Conservation (phyloP, 2,888 invertebrate species). For the Stictocephala bisonia region DNA sequence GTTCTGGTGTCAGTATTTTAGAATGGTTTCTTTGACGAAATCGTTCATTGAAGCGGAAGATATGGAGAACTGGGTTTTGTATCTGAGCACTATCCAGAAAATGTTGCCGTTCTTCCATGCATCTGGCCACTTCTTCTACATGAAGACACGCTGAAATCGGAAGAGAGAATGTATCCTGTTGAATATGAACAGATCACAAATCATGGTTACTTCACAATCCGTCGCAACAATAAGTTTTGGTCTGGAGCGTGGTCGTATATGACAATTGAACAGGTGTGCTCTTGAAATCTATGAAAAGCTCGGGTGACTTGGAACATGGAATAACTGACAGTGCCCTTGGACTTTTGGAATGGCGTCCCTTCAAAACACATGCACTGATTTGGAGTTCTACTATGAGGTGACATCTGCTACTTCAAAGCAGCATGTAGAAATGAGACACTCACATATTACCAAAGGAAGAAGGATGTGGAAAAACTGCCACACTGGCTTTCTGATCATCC, state of each 20-base stretch:
- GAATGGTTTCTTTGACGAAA: conserved; percentile 59
- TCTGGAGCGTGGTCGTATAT: conserved; percentile 50
- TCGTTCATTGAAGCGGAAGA: conserved; percentile 61
- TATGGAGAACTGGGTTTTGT: conserved; percentile 59
- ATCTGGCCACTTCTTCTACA: conserved; percentile 62
- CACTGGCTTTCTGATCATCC: conserved; percentile 55
- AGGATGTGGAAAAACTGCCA: conserved; percentile 53
- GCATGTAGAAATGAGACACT: conserved; percentile 54
- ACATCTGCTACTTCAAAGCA: conserved; percentile 49
- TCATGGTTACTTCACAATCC: conserved; percentile 48
- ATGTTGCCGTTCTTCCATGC: conserved; percentile 63
- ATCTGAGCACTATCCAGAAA: conserved; percentile 58
- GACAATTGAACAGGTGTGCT: conserved; percentile 61
- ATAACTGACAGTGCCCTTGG: conserved; percentile 54
- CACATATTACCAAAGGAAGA: conserved; percentile 53
- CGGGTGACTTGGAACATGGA: conserved; percentile 53
- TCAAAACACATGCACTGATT: conserved; percentile 52
- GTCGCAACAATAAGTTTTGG: conserved; percentile 49
- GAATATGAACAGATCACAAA: conserved; percentile 56
- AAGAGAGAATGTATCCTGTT: conserved; percentile 53
- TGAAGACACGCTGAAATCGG: conserved; percentile 62
- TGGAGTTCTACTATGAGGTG: conserved; percentile 52
- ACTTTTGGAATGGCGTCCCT: conserved; percentile 54
- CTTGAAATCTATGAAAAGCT: conserved; percentile 59
- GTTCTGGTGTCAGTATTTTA: conserved; percentile 59